Conservation (phyloP, 2,888 invertebrate genomes). For the Allophyes oxyacanthae region DNA sequence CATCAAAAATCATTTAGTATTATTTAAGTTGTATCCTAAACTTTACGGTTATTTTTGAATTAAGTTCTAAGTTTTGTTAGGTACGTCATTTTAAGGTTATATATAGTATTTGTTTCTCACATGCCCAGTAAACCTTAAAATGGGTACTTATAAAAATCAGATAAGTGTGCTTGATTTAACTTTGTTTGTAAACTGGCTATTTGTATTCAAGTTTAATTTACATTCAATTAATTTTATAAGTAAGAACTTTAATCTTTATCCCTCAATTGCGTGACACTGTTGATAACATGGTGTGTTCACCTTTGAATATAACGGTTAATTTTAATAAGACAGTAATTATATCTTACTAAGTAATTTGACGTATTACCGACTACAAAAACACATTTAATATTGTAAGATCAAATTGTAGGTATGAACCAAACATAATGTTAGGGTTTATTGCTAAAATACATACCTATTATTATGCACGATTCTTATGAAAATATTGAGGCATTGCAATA, state of each 20-base stretch:
- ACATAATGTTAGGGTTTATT: too few relatives aligned
- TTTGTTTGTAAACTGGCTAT: conserved; percentile 5
- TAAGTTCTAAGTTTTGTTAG: too few relatives aligned
- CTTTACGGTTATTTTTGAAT: too few relatives aligned
- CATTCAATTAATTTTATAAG: conserved; percentile 20
- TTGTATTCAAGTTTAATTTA: conserved; percentile 13
- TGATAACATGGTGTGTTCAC: conserved; percentile 37
- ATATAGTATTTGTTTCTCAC: too few relatives aligned
- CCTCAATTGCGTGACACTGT: conserved; percentile 31
- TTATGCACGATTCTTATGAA: too few relatives aligned
- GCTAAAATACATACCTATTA: too few relatives aligned
- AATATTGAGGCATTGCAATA: too few relatives aligned
- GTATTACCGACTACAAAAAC: conserved; percentile 17
- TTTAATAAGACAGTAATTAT: conserved; percentile 44
- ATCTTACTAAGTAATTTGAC: conserved; percentile 14
- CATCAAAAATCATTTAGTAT: too few relatives aligned
- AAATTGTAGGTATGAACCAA: neutral
- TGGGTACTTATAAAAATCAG: too few relatives aligned
- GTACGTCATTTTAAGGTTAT: too few relatives aligned
- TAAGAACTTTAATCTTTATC: conserved; percentile 44
- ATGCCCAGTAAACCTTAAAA: too few relatives aligned
- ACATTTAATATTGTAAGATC: neutral
- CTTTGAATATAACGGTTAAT: conserved; percentile 45
- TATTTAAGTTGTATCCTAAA: too few relatives aligned
- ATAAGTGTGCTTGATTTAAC: neutral